Base-by-base conservation (phyloP, 2,113 vertebrate species). In the Tylochromis polylepis region DNA sequence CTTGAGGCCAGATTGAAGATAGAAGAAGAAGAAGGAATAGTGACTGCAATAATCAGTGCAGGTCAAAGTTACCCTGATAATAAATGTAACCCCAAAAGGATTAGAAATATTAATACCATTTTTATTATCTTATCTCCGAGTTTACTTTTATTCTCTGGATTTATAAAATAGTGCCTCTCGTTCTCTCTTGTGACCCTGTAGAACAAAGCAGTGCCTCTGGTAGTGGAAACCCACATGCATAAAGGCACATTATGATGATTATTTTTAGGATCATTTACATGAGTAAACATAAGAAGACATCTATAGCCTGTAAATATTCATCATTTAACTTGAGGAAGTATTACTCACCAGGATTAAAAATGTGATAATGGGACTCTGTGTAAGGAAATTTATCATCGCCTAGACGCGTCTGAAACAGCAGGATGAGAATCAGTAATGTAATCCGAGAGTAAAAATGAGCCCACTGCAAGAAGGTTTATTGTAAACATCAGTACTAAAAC, bases 241-340 rank as follows among this genome's bases (percentile, higher is more conserved):
- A 34, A 81, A 49, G 36, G 22, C 24, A 70, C 43, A 78, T 24
- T n/a, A 22, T 34, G 29, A 43, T 60, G 11, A 81, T 59, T 87
- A n/a, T 59, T 83, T 65, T 65, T 34, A 49, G 67, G 41, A 72
- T 58, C 34, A 41, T 77, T 49, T 49, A 75, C 46, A 70, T 60
- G n/a, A 92, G 85, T 87, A 79, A 85, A 87, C 79, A 36, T 31
- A 31, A 77, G 72, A 77, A 31, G 46, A 77, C 72, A 53, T 77
- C 72, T 77, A 53, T 77, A 77, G 72, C 24, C 46, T 31, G 31
- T 78, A 67, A 80, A 82, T 82, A 89, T 87, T 79, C 53, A 75
- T 82, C 16, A 49, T 83, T 83, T 43, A 55, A 82, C 34, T 49
- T 85, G 51, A 58, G 65, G 87, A 82, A 53, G 36, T 84, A 43